Percentiles rank a stretch among this genome's conserved stretches.
These are phyloP conservation scores for Cataglyphis albicans DNA, from an alignment of 2,888 invertebrate species.

Conservation along the genomic window DNA sequence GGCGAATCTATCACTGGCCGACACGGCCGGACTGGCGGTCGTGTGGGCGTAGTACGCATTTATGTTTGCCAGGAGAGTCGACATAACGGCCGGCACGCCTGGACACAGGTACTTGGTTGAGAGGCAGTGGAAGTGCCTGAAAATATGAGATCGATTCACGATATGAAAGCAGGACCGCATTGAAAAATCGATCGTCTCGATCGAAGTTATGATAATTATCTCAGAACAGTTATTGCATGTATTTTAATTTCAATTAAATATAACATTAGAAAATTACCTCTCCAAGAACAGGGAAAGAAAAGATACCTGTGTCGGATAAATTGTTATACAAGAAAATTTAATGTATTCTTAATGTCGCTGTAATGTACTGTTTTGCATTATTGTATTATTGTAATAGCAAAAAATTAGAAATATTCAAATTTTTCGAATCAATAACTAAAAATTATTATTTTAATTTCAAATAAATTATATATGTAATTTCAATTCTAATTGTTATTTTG, in stretches of 20 bases:
- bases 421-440: not conserved
- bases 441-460: not conserved
- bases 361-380: not conserved
- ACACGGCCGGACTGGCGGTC: constrained; percentile 98
- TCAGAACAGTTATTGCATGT: not conserved
- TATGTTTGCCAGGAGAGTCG: constrained; percentile 98
- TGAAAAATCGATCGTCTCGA: not conserved
- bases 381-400: not conserved
- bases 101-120: constrained; percentile 99
- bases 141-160: constrained; percentile 69
- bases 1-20: constrained; percentile 99
- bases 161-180: not conserved
- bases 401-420: not conserved
- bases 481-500: not conserved
- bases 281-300: not conserved
- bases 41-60: constrained; percentile 99
- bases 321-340: constrained; percentile 7
- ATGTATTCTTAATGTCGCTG: not conserved
- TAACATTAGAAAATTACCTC: not conserved
- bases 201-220: not conserved
- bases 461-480: not conserved
- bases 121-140: constrained; percentile 99
- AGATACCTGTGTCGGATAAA: not conserved
- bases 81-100: constrained; percentile 99
- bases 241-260: constrained; percentile 3